Conservation (phyloP, 2,888 invertebrate species). For the Clunio marinus region DNA sequence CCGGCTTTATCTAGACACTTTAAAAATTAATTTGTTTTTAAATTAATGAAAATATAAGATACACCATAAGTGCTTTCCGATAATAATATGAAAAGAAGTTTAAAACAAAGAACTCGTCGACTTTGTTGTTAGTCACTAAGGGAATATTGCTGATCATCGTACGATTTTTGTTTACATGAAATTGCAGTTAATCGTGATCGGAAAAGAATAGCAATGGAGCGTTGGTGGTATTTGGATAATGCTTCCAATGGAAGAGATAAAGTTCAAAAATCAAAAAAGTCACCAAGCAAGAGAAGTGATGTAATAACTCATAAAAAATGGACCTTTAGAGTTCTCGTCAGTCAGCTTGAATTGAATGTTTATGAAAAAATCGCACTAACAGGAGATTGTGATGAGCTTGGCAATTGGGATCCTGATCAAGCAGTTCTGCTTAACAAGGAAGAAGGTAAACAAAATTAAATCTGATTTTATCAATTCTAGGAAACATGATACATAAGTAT, state of each 20-base stretch:
- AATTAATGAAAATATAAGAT: no score
- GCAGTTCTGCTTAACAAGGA: constrained; percentile 55
- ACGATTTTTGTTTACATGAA: no score
- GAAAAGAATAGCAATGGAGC: constrained; percentile 54
- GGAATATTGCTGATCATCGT: no score
- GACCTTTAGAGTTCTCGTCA: constrained; percentile 56
- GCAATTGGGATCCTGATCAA: constrained; percentile 65
- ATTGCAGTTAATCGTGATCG: no score
- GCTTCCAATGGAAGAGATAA: constrained; percentile 48
- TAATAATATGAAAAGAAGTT: no score
- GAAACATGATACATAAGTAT: no score
- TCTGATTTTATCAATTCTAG: no score
- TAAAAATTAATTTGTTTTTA: no score
- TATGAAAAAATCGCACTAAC: constrained; percentile 67
- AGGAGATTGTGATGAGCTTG: constrained; percentile 64
- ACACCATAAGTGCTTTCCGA: no score
- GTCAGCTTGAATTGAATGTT: constrained; percentile 52
- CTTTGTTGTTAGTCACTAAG: no score
- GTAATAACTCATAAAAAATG: constrained; percentile 49
- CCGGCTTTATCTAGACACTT: no score
- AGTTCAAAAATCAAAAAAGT: constrained; percentile 39
- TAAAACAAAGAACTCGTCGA: no score
- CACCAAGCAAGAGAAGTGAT: constrained; percentile 45
- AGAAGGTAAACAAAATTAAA: constrained; percentile 53
- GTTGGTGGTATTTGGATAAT: constrained; percentile 62